Evolutionary conservation across 2,113 vertebrate species (phyloP), one percentile per base, ranked within the genome.

Genomic region (Halcyon senegalensis): DNA sequence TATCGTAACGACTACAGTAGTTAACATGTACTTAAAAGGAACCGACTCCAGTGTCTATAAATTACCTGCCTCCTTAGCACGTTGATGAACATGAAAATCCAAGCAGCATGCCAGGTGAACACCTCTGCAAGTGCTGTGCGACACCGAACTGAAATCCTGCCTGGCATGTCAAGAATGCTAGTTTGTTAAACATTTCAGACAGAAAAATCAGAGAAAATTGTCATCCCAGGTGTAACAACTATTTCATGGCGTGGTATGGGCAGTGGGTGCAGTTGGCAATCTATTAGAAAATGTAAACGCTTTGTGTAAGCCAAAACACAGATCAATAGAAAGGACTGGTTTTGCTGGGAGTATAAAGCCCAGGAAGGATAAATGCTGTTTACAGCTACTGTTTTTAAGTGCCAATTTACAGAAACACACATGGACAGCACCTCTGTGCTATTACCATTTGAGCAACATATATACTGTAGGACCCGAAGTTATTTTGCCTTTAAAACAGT

Each of bases 401-500:
- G 19, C 4, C 72, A 50, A 15, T 89, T 85, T 33, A 41, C 27
- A 62, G 70, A 86, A 94, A 93, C 35, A 37, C 18, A 64, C 33
- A 50, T 7, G 25, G 68, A 67, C 50, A 95, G 94, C 76, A 87
- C 27, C 72, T 43, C 94, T 72, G 77, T 28, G 25, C 60, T 30
- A 41, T 15, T 39, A 60, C 25, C 33, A 66, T 33, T 62, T 50
- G 13, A 89, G 25, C 48, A 90, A 87, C 80, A 91, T 50, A 69
- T 2, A 56, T 33, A 46, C 19, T 27, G 30, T 7, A 44, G 53
- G 59, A 89, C 63, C 14, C 6, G 62, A 75, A 78, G 21, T 51
- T 84, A 20, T 9, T 91, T 93, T 94, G 82, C n/a, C 90, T 96
- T 96, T 67, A 62, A 88, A 93, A 94, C 74, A 44, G 21, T 43